A percentile compares a stretch with the other conserved stretches of the same genome.
phyloP scores from a whole-genome alignment of 2,113 vertebrate species.

The Loxodonta africana region DNA sequence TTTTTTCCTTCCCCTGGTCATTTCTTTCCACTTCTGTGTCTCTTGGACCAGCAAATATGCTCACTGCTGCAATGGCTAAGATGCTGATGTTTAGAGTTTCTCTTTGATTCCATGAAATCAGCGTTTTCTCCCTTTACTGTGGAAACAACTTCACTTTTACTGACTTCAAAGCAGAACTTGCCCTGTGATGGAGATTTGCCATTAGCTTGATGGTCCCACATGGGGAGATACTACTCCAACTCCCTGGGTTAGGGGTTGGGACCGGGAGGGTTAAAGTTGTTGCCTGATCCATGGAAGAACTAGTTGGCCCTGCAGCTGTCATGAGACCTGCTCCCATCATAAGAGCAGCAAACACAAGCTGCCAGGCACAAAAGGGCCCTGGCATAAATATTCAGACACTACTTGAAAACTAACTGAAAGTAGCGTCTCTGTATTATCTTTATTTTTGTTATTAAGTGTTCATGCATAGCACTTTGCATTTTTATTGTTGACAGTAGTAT shows the following conservation, averaged over 20 bases:
- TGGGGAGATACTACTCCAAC: not conserved
- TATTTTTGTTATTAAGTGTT: not conserved
- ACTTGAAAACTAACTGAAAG: not conserved
- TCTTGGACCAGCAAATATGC: not conserved
- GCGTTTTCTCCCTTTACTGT: not conserved
- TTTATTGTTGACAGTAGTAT: not conserved
- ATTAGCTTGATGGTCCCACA: not conserved
- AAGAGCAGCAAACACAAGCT: not conserved
- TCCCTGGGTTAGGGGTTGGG: not conserved
- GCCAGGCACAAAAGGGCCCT: no score
- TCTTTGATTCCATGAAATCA: constrained; percentile 32
- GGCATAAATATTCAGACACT: not conserved
- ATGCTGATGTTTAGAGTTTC: not conserved
- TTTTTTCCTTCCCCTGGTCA: not conserved
- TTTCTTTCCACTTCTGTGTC: not conserved
- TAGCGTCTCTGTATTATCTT: not conserved
- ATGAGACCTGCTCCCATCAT: not conserved
- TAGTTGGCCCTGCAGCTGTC: no score
- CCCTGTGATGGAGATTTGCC: not conserved
- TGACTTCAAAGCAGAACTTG: constrained; percentile 19
- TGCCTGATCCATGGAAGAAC: not conserved
- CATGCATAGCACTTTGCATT: not conserved
- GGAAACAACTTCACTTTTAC: not conserved
- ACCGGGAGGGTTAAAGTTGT: not conserved
- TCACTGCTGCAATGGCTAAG: not conserved